These are phyloP conservation scores for Ptilodon capucinus DNA, from an alignment of 2,888 invertebrate genomes.

Conservation along the genomic window DNA sequence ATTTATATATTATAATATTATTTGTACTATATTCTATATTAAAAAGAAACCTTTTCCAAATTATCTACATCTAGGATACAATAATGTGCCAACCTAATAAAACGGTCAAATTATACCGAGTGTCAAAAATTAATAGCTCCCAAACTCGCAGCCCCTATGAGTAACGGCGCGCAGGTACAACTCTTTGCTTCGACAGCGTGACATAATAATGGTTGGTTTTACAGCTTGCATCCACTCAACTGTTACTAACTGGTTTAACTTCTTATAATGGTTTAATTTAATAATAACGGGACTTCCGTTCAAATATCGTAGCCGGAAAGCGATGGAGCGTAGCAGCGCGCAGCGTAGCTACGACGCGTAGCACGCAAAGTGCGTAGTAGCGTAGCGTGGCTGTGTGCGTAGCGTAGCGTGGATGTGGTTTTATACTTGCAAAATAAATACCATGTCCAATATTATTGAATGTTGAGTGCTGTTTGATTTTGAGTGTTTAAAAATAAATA, in stretches of 20 bases:
- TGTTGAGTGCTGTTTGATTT: no score
- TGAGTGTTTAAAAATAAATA: no score
- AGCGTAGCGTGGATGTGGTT: no score
- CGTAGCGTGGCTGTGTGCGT: neutral
- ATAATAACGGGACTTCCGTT: neutral
- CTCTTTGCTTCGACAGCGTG: constrained; percentile 30
- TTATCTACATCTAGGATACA: constrained; percentile 14
- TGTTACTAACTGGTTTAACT: constrained; percentile 12
- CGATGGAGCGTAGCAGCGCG: neutral
- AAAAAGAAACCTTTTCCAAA: neutral
- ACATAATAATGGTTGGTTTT: constrained; percentile 17
- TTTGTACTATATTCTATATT: no score
- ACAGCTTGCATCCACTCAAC: constrained; percentile 6
- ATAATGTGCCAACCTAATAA: constrained; percentile 11
- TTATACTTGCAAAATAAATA: no score
- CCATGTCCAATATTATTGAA: no score
- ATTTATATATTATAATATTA: no score
- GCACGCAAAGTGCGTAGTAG: neutral
- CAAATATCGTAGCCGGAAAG: neutral
- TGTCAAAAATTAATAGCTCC: constrained; percentile 62
- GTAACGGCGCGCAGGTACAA: constrained; percentile 36
- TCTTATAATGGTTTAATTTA: neutral
- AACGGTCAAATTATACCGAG: constrained; percentile 56
- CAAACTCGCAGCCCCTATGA: constrained; percentile 47
- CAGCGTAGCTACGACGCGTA: no score